Base-by-base conservation (phyloP, 2,113 vertebrate species). In the Cervus canadensis region DNA sequence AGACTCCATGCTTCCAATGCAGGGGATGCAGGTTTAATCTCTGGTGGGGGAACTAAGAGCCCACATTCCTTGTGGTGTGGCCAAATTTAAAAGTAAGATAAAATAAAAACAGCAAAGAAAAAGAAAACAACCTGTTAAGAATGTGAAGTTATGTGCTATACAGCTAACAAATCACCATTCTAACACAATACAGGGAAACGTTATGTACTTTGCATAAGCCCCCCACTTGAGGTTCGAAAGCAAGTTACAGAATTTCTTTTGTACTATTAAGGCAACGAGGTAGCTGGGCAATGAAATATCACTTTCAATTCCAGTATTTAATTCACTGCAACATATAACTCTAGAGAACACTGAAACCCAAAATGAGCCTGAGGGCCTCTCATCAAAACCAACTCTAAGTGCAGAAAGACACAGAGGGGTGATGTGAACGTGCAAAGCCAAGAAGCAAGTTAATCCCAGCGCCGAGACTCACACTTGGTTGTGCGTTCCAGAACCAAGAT, bases 71-170 rank as follows among this genome's bases (percentile, higher is more conserved):
- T 26, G 71, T 15, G 40, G 30, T 76, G 12, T 43, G 40, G 40
- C 12, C 71, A 76, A 74, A 43, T 76, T 76, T 43, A 76, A 26
- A 76, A 76, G 71, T 76, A 76, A 76, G 40, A 15, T 43, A 43
- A 76, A 76, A 76, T 76, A 76, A 43, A 76, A 26, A 26, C 71
- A 71, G n/a, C n/a, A 40, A 74, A 74, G 48, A 40, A 76, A 76
- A 23, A 76, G 6, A 43, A 76, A 76, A 76, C 40, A 16, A 23
- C 0, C 26, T 52, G 21, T 0, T 76, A 76, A n/a, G 21, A 6
- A 14, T 0, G 1, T n/a, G 19, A 62, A 87, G 26, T 33, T 43
- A n/a, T 1, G 26, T 0, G 13, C 5, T 9, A n/a, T 6, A 45
- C 28, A 79, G 13, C 54, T 12, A 45, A n/a, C 21, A 50, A 15